A percentile compares a stretch with the other conserved stretches of the same genome.
These are phyloP conservation scores for Ecliptopera silaceata DNA, from an alignment of 2,888 invertebrate genomes.

Conservation along the genomic window DNA sequence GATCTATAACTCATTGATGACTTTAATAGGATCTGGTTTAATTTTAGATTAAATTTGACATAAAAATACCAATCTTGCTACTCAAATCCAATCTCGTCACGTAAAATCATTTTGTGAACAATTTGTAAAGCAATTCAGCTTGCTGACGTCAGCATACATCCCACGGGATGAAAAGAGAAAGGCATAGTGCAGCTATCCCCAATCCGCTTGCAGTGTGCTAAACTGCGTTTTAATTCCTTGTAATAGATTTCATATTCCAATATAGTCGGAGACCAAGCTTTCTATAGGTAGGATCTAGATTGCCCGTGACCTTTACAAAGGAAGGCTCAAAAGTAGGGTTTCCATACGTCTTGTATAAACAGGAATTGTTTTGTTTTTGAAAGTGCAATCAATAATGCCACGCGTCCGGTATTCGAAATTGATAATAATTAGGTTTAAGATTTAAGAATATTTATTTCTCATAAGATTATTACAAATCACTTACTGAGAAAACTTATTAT, in stretches of 20 bases:
- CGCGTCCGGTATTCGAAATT: too few species aligned
- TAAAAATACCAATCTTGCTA: neutral
- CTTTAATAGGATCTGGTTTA: too few species aligned
- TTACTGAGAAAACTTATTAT: too few species aligned
- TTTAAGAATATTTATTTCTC: too few species aligned
- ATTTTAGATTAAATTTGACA: too few species aligned
- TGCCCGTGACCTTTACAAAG: constrained; percentile 4
- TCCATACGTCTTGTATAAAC: too few species aligned
- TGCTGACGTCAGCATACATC: constrained; percentile 11
- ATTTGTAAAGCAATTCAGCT: neutral
- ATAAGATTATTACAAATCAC: too few species aligned
- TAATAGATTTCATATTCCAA: constrained; percentile 6
- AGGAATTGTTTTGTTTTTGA: too few species aligned
- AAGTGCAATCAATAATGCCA: too few species aligned
- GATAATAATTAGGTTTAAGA: too few species aligned
- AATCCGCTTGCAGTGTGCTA: neutral
- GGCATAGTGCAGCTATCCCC: neutral
- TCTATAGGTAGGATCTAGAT: neutral
- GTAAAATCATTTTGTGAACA: neutral
- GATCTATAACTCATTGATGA: too few species aligned
- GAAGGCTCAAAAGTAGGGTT: neutral
- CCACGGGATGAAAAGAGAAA: constrained; percentile 9
- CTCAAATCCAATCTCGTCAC: neutral
- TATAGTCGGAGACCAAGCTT: neutral
- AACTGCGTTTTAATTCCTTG: neutral